Evolutionary conservation across 2,888 invertebrate genomes (phyloP).

Genomic region (Trissolcus japonicus): DNA sequence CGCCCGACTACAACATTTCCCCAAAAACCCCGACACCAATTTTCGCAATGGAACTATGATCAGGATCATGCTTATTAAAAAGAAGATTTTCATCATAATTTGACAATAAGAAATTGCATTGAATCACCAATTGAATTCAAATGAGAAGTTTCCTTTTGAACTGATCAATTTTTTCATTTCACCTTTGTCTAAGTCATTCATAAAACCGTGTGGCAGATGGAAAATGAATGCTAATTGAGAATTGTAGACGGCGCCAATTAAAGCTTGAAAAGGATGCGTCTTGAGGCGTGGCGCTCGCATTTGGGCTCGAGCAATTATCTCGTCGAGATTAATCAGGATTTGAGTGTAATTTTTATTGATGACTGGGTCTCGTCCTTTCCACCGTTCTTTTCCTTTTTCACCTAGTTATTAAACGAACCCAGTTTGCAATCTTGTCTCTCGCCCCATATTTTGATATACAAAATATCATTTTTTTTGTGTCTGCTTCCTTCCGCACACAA

Average conservation of each 20-base stretch:
- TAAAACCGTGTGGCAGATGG: constrained; percentile 18
- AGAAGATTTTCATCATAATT: no score
- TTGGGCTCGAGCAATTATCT: constrained; percentile 19
- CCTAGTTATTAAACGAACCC: background rate
- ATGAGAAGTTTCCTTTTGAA: background rate
- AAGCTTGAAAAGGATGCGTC: constrained; percentile 61
- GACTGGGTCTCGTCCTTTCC: background rate
- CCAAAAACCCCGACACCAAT: no score
- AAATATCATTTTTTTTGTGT: background rate
- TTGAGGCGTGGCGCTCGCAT: constrained; percentile 36
- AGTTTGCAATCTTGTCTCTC: no score
- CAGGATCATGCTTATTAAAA: no score
- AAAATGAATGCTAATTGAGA: constrained; percentile 58
- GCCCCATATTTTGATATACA: no score
- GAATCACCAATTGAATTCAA: background rate
- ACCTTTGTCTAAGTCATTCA: background rate
- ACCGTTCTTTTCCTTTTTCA: background rate
- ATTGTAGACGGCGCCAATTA: constrained; percentile 61
- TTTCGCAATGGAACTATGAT: no score
- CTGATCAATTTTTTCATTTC: constrained; percentile 26
- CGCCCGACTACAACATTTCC: no score
- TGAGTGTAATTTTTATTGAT: constrained; percentile 42
- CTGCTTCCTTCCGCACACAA: constrained; percentile 7
- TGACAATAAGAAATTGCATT: no score
- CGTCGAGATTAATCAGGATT: constrained; percentile 32